These are phyloP conservation scores for Ptychoptera contaminata DNA, from an alignment of 2,888 invertebrate genomes.

Conservation along the genomic window DNA sequence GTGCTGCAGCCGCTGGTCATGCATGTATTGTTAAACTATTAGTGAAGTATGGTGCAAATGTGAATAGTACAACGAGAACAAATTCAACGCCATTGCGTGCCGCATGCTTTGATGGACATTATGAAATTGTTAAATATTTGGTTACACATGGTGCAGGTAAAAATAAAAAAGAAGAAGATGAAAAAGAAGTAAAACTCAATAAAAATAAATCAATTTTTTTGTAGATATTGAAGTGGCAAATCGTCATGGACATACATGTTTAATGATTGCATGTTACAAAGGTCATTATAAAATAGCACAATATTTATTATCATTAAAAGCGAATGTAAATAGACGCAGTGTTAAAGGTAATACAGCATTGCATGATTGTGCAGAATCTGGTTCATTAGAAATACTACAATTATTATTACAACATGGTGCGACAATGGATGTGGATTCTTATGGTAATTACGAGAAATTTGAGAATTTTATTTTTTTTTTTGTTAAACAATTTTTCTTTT, in stretches of 20 bases:
- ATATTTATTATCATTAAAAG: conserved; percentile 70
- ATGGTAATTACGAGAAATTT: too few relatives aligned
- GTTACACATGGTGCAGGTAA: conserved; percentile 76
- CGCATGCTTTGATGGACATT: conserved; percentile 93
- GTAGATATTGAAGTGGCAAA: conserved; percentile 91
- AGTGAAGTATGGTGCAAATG: conserved; percentile 71
- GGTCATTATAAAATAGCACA: conserved; percentile 83
- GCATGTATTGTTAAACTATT: conserved; percentile 70
- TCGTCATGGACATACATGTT: conserved; percentile 87
- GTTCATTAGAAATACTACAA: conserved; percentile 82
- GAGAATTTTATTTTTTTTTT: too few relatives aligned
- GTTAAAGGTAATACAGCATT: conserved; percentile 86
- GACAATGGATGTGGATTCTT: conserved; percentile 85
- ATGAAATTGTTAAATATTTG: conserved; percentile 85
- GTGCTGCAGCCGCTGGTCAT: conserved; percentile 94
- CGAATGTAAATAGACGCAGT: conserved; percentile 84
- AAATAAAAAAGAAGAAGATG: not conserved
- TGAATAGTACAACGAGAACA: conserved; percentile 87
- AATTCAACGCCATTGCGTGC: conserved; percentile 90
- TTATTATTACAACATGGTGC: conserved; percentile 77
- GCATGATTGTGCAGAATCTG: conserved; percentile 95
- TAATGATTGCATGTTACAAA: conserved; percentile 97
- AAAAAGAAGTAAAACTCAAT: not conserved
- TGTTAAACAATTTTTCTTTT: conserved; percentile 20
- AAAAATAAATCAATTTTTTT: conserved; percentile 14